Evolutionary conservation across 2,888 invertebrate genomes (phyloP).

Genomic region (Tubulanus polymorphus): DNA sequence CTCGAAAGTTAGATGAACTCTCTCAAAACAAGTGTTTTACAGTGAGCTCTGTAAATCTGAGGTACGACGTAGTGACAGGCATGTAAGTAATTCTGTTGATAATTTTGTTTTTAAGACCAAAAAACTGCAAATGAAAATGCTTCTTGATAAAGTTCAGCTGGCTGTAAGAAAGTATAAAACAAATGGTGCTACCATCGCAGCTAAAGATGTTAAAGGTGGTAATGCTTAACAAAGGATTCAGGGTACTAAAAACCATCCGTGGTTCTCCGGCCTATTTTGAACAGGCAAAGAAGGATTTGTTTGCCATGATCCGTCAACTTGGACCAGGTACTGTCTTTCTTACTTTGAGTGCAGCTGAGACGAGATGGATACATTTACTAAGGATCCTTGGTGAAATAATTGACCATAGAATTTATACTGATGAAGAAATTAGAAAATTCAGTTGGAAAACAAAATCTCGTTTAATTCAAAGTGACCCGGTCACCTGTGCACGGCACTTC

Average conservation of each 20-base stretch:
- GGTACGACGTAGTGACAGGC: conserved; percentile 9
- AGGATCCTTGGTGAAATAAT: conserved; percentile 8
- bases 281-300: conserved; percentile 14
- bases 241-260: conserved; percentile 12
- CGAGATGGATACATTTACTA: conserved; percentile 17
- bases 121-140: conserved; percentile 13
- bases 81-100: conserved; percentile 5
- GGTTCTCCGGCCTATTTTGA: conserved; percentile 21
- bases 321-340: conserved; percentile 16
- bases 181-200: conserved; percentile 12
- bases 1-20: background rate
- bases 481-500: conserved; percentile 11
- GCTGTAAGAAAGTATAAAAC: conserved; percentile 17
- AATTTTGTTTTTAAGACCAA: conserved; percentile 16
- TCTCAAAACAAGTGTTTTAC: conserved; percentile 1
- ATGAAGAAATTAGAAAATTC: background rate
- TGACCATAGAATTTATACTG: conserved; percentile 4
- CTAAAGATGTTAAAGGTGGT: conserved; percentile 13
- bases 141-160: conserved; percentile 16
- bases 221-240: conserved; percentile 14
- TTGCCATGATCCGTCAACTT: conserved; percentile 17
- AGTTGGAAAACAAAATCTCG: conserved; percentile 8
- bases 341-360: conserved; percentile 20
- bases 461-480: background rate
- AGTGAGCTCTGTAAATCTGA: conserved; percentile 13